Base-by-base conservation (phyloP, 2,888 invertebrate genomes). In the Panorpa germanica region DNA sequence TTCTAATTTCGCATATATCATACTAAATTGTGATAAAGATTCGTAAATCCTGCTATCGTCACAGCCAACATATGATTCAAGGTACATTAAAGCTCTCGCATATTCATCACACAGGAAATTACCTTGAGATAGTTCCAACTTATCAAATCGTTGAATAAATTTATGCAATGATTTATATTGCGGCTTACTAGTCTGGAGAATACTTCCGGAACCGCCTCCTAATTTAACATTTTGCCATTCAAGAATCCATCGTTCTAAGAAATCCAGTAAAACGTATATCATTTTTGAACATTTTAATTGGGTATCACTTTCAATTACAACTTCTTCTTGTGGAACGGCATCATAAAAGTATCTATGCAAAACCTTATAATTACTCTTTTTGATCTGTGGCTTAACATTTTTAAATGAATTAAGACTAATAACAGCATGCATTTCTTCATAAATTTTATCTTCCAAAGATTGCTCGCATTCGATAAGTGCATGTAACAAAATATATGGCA, bases 1-100 rank as follows among this genome's bases (percentile, higher is more conserved):
- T 49, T 86, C 80, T 36, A 95, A 50, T 35, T 80, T 65, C 0
- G 82, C 78, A 48, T 91, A 91, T 41, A 93, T 73, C 58, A 83
- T 76, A 0, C 71, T 68, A 18, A 75, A 47, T 38, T 72, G 64
- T 0, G 70, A 62, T 26, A 76, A 49, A 38, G 72, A 67, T 6
- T 67, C 61, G 36, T 68, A 61, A 37, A 70, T 47, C 9, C 57
- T 53, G 31, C 64, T 56, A 28, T 64, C 62, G 15, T 60, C 62
- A n/a, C n/a, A n/a, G n/a, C n/a, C n/a, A 53, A 81, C 70, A 38
- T 77, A 72, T 35, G 70, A 54, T 44, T 83, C 82, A 14, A 82
- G 47, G 44, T 78, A 80, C 52, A 77, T 70, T 17, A 82, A 43
- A 0, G 81, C 72, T 14, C 82, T 60, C 28, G 78, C 70, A 41